phyloP scores from a whole-genome alignment of 2,113 vertebrate genomes.

The Trichechus manatus region DNA sequence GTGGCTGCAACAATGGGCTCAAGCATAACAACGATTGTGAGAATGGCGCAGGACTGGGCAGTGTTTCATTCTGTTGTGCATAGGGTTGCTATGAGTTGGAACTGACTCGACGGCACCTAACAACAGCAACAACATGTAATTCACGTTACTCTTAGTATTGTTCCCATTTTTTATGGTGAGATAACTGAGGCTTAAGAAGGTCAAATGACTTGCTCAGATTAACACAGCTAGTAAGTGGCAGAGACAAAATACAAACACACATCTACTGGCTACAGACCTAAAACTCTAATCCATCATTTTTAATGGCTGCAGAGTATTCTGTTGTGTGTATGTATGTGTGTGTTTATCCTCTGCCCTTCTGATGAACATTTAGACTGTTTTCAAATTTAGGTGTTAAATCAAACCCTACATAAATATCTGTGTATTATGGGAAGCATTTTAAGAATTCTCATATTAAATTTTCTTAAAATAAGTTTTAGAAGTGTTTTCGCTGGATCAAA shows the following conservation, averaged over 20 bases:
- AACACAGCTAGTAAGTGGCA: background rate
- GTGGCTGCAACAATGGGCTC: no score
- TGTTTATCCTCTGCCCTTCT: background rate
- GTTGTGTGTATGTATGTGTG: background rate
- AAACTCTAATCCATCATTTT: background rate
- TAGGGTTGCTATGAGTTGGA: no score
- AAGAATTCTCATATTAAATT: background rate
- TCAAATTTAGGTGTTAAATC: background rate
- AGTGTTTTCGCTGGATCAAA: constrained; percentile 6
- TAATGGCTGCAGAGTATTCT: background rate
- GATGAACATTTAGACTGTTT: background rate
- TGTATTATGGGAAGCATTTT: background rate
- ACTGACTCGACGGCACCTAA: no score
- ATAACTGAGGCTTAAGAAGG: background rate
- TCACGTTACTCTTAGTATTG: no score
- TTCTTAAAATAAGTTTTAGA: constrained; percentile 49
- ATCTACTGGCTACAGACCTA: background rate
- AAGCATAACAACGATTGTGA: no score
- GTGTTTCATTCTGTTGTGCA: no score
- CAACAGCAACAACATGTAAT: no score
- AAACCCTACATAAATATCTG: background rate
- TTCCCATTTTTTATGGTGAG: background rate
- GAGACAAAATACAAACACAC: background rate
- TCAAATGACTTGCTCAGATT: background rate
- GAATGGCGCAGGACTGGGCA: no score